A percentile compares a stretch with the other conserved stretches of the same genome.
Conservation (phyloP, 2,888 invertebrate genomes). For the Temnothorax ravouxi region DNA sequence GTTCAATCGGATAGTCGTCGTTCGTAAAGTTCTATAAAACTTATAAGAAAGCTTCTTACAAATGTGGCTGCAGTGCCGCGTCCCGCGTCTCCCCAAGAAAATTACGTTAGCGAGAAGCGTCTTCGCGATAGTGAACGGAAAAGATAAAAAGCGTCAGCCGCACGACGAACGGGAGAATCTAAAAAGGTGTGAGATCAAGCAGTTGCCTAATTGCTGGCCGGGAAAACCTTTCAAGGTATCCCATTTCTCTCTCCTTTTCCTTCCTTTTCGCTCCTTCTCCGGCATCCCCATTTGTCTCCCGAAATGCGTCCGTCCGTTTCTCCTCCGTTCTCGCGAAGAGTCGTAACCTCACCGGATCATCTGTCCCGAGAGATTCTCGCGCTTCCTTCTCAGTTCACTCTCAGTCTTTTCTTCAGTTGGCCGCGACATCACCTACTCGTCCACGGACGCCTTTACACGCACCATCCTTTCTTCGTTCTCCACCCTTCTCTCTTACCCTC, state of each 20-base stretch:
- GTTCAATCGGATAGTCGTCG: not conserved
- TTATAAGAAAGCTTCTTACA: constrained; percentile 29
- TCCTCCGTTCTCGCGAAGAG: constrained; percentile 25
- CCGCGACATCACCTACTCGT: constrained; percentile 35
- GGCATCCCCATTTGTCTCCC: constrained; percentile 53
- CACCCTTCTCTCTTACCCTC: constrained; percentile 21
- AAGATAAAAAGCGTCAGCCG: constrained; percentile 23
- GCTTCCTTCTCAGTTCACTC: constrained; percentile 25
- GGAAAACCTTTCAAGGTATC: constrained; percentile 55
- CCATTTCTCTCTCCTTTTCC: constrained; percentile 33
- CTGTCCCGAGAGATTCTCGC: constrained; percentile 36
- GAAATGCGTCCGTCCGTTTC: constrained; percentile 31
- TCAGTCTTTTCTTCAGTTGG: constrained; percentile 13
- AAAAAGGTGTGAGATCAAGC: constrained; percentile 64
- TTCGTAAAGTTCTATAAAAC: constrained; percentile 28
- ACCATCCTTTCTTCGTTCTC: not conserved
- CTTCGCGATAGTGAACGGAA: constrained; percentile 23
- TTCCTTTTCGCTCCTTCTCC: constrained; percentile 12
- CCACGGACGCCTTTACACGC: constrained; percentile 16
- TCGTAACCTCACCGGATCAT: constrained; percentile 47
- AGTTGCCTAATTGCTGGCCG: constrained; percentile 68
- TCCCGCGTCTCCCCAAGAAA: constrained; percentile 10
- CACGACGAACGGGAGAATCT: constrained; percentile 32
- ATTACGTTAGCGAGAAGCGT: constrained; percentile 36
- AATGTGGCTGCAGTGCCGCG: not conserved